Evolutionary conservation across 2,888 invertebrate genomes (phyloP).

Genomic region (Nemotelus pantherinus): DNA sequence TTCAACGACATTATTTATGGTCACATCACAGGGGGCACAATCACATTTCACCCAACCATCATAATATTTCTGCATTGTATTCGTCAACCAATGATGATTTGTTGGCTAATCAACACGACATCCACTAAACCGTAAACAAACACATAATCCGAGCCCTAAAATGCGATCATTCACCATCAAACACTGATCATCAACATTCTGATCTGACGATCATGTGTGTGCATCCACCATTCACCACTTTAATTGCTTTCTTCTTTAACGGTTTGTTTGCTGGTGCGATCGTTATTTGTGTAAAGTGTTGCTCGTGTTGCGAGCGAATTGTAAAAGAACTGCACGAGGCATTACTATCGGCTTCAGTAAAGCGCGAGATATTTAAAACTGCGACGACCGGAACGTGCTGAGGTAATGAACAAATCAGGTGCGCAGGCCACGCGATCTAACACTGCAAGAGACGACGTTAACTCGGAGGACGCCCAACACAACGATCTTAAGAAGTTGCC

Average conservation of each 20-base stretch:
- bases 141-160: constrained; percentile 6
- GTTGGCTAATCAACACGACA: too few relatives aligned
- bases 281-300: constrained; percentile 8
- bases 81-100: too few relatives aligned
- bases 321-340: background rate
- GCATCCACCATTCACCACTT: constrained; percentile 25
- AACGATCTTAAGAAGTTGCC: constrained; percentile 5
- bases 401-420: background rate
- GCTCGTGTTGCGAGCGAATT: constrained; percentile 18
- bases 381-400: background rate
- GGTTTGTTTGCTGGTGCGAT: constrained; percentile 19
- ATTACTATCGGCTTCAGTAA: constrained; percentile 14
- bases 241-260: constrained; percentile 38
- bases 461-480: background rate
- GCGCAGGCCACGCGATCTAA: constrained; percentile 4
- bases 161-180: constrained; percentile 10
- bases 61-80: too few relatives aligned
- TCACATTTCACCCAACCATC: background rate
- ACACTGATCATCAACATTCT: too few relatives aligned
- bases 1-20: background rate
- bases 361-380: constrained; percentile 20
- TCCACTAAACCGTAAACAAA: background rate
- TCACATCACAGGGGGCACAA: background rate
- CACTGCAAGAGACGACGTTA: too few relatives aligned
- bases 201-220: background rate